Conservation (phyloP, 1,140 invertebrate species). For the Calliphora vicina region DNA sequence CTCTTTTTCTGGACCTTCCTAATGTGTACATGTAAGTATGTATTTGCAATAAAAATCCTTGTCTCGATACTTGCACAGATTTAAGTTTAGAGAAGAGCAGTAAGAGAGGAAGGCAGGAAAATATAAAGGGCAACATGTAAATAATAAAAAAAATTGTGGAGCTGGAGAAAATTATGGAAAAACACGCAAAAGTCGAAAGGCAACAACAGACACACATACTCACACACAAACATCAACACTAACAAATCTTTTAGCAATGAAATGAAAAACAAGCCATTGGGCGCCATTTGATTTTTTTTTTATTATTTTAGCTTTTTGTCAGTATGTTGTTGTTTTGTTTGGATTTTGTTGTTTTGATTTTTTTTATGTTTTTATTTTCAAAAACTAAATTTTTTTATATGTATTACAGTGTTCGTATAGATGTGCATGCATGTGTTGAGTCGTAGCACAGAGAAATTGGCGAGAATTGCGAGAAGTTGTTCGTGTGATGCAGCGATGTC, state of each 20-base stretch:
- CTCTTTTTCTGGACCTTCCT: too few species aligned
- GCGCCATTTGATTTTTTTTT: constrained; percentile 27
- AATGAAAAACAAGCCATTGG: constrained; percentile 35
- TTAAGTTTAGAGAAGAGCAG: too few species aligned
- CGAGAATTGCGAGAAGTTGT: constrained; percentile 11
- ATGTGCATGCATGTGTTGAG: background rate
- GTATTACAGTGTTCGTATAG: background rate
- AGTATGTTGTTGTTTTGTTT: constrained; percentile 7
- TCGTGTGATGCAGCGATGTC: constrained; percentile 29
- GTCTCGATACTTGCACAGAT: too few species aligned
- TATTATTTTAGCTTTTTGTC: background rate
- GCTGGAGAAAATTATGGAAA: constrained; percentile 24
- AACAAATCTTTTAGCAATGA: constrained; percentile 27
- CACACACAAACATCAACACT: background rate
- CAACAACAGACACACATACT: background rate
- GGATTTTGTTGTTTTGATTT: constrained; percentile 17
- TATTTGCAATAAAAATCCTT: too few species aligned
- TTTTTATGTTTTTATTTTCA: background rate
- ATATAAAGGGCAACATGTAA: constrained; percentile 19
- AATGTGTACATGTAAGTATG: too few species aligned
- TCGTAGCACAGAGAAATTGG: background rate
- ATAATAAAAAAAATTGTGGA: constrained; percentile 1
- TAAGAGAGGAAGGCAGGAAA: too few species aligned
- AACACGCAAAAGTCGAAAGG: constrained; percentile 30
- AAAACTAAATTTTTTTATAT: constrained; percentile 4